phyloP scores from a whole-genome alignment of 2,797 vertebrate species.

The Eidolon dupreanum region DNA sequence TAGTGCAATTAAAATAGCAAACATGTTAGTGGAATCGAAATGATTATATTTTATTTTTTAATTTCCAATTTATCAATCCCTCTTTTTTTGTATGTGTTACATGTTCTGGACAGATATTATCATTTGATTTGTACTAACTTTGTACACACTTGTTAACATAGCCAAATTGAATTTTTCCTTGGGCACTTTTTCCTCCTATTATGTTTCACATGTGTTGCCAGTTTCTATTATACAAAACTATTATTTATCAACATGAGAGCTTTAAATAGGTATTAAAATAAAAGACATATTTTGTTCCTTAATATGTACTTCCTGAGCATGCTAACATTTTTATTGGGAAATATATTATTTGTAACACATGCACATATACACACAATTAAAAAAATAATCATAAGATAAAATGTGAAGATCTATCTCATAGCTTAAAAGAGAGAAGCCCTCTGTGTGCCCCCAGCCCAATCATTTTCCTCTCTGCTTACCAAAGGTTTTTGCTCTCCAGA shows the following conservation, averaged over 20 bases:
- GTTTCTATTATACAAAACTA: neutral
- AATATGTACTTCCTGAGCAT: neutral
- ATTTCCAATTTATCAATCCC: neutral
- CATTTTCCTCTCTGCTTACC: neutral
- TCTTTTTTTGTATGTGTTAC: neutral
- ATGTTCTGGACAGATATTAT: neutral
- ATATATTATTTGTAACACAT: neutral
- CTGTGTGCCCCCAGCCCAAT: neutral
- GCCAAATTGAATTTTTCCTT: neutral
- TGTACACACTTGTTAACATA: neutral
- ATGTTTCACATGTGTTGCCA: neutral
- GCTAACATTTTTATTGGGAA: neutral
- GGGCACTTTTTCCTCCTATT: neutral
- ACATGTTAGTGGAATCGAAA: neutral
- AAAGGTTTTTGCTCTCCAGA: neutral
- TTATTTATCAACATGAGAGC: neutral
- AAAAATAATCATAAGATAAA: neutral
- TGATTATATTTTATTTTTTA: neutral
- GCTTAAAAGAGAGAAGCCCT: neutral
- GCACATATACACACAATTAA: neutral
- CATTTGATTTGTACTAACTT: neutral
- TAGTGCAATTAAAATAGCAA: neutral
- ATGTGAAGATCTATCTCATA: neutral
- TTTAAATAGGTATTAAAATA: slow-evolving; percentile 17
- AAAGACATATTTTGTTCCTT: neutral